Percentiles rank a stretch among this genome's conserved stretches.
These are phyloP conservation scores for Chelon auratus DNA, from an alignment of 2,797 vertebrate genomes.

Conservation along the genomic window DNA sequence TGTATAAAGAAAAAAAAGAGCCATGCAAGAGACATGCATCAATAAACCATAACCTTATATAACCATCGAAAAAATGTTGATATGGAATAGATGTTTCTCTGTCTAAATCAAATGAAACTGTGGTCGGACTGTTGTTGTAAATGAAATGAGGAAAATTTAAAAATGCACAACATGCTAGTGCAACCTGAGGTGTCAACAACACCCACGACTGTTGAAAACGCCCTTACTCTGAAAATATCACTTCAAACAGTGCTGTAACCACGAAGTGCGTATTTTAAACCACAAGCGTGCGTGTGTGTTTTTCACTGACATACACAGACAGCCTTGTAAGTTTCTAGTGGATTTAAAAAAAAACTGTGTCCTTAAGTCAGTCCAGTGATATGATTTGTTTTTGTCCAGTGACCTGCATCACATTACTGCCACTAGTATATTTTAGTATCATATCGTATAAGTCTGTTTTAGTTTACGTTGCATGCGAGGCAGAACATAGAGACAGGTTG, in stretches of 20 bases:
- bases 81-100: background rate
- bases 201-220: conserved; percentile 77
- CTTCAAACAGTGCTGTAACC: conserved; percentile 32
- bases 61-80: background rate
- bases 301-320: background rate
- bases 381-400: no score
- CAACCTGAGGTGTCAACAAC: conserved; percentile 74
- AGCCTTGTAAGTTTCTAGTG: no score
- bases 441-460: background rate
- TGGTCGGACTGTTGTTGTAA: background rate
- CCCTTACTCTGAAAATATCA: conserved; percentile 63
- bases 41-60: background rate
- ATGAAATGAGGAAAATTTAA: conserved; percentile 9
- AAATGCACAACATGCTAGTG: conserved; percentile 26
- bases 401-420: background rate
- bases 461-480: background rate
- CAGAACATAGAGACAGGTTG: background rate
- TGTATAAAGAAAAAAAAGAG: background rate
- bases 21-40: conserved; percentile 1
- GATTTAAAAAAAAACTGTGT: background rate
- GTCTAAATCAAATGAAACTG: background rate
- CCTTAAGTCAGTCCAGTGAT: background rate
- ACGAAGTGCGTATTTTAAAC: conserved; percentile 29
- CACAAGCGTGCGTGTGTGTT: conserved; percentile 30
- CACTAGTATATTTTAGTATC: background rate